Evolutionary conservation across 2,888 invertebrate genomes (phyloP).

Genomic region (Orgyia antiqua): DNA sequence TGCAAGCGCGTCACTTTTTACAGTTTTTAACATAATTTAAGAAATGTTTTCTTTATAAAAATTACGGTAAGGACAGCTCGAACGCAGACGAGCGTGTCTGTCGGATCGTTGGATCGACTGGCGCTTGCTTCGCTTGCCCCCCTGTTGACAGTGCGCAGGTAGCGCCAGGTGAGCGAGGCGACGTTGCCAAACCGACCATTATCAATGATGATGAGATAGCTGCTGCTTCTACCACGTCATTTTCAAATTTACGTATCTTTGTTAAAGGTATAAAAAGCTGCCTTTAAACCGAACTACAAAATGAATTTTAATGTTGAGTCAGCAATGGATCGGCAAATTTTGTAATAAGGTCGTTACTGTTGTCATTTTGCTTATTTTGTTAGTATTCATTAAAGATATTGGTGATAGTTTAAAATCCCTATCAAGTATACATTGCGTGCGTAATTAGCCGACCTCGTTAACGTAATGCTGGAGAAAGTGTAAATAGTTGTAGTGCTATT

Average conservation of each 20-base stretch:
- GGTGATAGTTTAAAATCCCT: conserved; percentile 20
- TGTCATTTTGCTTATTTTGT: conserved; percentile 14
- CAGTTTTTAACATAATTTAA: conserved; percentile 33
- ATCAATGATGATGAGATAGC: conserved; percentile 75
- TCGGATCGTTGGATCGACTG: conserved; percentile 65
- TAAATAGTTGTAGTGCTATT: conserved; percentile 34
- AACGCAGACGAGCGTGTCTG: conserved; percentile 48
- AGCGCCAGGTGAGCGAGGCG: conserved; percentile 73
- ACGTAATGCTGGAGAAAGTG: conserved; percentile 35
- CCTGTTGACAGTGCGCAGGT: conserved; percentile 75
- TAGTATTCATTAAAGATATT: conserved; percentile 22
- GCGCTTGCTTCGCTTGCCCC: conserved; percentile 56
- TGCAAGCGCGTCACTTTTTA: conserved; percentile 28
- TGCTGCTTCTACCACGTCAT: conserved; percentile 46
- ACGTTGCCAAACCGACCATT: conserved; percentile 75
- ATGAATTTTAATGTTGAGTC: conserved; percentile 25
- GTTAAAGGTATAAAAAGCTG: conserved; percentile 47
- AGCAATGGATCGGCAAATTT: conserved; percentile 41
- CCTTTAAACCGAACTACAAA: conserved; percentile 25
- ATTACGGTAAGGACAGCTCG: conserved; percentile 34
- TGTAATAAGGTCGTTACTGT: conserved; percentile 7
- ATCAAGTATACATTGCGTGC: conserved; percentile 38
- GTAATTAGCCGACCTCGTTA: conserved; percentile 35
- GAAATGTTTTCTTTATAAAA: conserved; percentile 46
- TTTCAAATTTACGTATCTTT: conserved; percentile 56